Conservation (phyloP, 64 coral and sea anemone genomes). For the Porites australiensis region DNA sequence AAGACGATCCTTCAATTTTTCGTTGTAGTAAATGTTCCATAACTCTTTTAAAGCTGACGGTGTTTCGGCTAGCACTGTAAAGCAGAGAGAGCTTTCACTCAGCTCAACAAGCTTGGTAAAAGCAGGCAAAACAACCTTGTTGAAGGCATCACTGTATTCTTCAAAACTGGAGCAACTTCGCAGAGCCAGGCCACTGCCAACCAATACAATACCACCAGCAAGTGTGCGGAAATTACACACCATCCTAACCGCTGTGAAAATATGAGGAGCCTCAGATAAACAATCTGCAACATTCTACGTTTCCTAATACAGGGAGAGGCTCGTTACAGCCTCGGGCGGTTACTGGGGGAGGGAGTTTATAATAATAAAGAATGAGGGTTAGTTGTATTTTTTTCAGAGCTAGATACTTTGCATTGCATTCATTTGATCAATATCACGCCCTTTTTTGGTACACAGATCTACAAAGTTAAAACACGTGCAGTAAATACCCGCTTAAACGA, state of each 20-base stretch:
- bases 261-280: no score
- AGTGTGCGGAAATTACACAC: constrained; percentile 18
- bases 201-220: background rate
- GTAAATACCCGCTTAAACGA: no score
- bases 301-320: no score
- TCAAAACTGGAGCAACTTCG: background rate
- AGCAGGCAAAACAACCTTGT: constrained; percentile 6
- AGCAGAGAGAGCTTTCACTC: constrained; percentile 13
- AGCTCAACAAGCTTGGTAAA: constrained; percentile 3
- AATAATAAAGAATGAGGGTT: no score
- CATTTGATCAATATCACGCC: no score
- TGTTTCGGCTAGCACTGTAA: constrained; percentile 49
- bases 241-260: constrained; percentile 7
- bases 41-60: constrained; percentile 11
- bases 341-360: no score
- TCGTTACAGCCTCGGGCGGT: no score
- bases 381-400: no score
- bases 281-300: no score
- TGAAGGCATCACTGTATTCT: background rate
- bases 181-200: background rate
- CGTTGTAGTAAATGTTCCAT: constrained; percentile 48
- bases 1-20: background rate
- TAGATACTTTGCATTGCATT: no score
- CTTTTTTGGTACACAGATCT: no score
- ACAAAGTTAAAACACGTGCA: no score